Conservation (phyloP, 2,113 vertebrate genomes). For the Syrrhaptes paradoxus region DNA sequence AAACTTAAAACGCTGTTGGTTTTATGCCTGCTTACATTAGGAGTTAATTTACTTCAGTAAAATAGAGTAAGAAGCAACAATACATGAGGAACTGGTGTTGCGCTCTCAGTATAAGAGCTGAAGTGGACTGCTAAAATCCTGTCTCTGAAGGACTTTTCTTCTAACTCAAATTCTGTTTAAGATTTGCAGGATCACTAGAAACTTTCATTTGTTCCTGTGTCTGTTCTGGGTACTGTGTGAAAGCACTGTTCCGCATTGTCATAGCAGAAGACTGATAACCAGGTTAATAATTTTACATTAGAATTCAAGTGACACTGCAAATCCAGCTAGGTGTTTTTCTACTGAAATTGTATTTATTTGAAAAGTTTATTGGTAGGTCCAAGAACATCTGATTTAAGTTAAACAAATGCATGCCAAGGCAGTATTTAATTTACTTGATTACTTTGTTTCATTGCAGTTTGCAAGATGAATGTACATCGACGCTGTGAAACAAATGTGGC, state of each 20-base stretch:
- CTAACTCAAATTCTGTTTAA: not conserved
- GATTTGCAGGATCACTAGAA: not conserved
- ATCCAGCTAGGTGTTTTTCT: not conserved
- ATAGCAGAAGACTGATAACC: not conserved
- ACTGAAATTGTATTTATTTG: not conserved
- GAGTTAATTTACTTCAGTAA: not conserved
- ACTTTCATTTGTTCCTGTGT: not conserved
- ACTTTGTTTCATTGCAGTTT: slow-evolving; percentile 79
- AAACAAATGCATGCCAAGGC: not conserved
- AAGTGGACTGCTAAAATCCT: not conserved
- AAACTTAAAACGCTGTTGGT: not conserved
- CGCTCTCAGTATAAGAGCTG: not conserved
- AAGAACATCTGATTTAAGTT: not conserved
- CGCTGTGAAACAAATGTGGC: slow-evolving; percentile 97
- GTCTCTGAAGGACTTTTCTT: not conserved
- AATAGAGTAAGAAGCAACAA: not conserved
- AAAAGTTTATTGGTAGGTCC: not conserved
- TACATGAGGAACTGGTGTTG: not conserved
- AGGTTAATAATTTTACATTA: not conserved
- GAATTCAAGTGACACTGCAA: not conserved
- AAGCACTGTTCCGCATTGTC: not conserved
- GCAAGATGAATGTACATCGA: slow-evolving; percentile 99
- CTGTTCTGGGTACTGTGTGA: not conserved
- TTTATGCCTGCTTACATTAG: not conserved
- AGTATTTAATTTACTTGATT: not conserved